Conservation (phyloP, 1,140 invertebrate species). For the Drosophila grimshawi region DNA sequence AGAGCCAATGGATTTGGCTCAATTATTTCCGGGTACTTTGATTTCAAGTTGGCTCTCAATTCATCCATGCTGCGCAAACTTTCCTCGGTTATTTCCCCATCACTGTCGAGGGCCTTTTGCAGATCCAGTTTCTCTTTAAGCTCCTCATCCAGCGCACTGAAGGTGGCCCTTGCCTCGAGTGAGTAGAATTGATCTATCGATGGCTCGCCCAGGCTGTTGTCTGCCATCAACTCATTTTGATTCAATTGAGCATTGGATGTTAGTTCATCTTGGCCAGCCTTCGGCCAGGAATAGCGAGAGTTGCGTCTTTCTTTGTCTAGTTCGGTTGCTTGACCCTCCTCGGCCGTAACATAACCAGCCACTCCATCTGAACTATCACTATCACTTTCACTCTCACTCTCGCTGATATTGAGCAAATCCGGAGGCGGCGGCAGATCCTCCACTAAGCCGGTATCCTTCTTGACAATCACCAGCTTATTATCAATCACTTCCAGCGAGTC, state of each 20-base stretch:
- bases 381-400: slow-evolving; percentile 41
- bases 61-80: slow-evolving; percentile 70
- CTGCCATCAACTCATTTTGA: slow-evolving; percentile 2
- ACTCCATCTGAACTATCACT: slow-evolving; percentile 16
- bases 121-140: slow-evolving; percentile 71
- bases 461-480: slow-evolving; percentile 68
- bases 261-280: slow-evolving; percentile 44
- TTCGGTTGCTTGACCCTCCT: slow-evolving; percentile 34
- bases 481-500: slow-evolving; percentile 72
- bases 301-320: slow-evolving; percentile 1
- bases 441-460: slow-evolving; percentile 65
- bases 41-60: slow-evolving; percentile 52
- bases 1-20: slow-evolving; percentile 1
- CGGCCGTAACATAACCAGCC: slow-evolving; percentile 62
- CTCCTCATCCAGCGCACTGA: slow-evolving; percentile 60
- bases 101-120: slow-evolving; percentile 41
- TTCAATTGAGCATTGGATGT: slow-evolving; percentile 28
- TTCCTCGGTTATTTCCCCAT: slow-evolving; percentile 53
- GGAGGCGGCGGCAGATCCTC: slow-evolving; percentile 62
- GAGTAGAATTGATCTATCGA: slow-evolving; percentile 56
- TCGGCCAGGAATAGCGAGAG: slow-evolving; percentile 42
- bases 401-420: slow-evolving; percentile 38
- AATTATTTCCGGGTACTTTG: slow-evolving; percentile 8
- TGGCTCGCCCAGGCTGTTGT: slow-evolving; percentile 14
- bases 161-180: slow-evolving; percentile 44